Evolutionary conservation across 1,140 invertebrate genomes (phyloP).

Genomic region (Ptiloglossa arizonensis): DNA sequence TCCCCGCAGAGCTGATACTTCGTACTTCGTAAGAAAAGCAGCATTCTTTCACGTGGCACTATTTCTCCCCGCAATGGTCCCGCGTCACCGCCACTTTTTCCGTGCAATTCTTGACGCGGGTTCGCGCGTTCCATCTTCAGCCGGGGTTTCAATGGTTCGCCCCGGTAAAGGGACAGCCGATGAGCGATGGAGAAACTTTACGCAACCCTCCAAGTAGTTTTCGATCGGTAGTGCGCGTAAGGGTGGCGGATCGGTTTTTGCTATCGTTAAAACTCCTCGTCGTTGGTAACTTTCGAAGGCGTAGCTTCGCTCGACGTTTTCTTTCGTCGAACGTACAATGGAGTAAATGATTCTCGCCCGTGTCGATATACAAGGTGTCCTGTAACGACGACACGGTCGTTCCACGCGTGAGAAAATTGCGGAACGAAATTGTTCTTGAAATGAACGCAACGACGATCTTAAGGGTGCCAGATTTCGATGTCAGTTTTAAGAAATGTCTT

Average conservation of each 20-base stretch:
- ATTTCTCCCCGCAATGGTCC: not conserved
- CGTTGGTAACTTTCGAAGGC: conserved; percentile 12
- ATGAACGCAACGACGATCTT: too few relatives aligned
- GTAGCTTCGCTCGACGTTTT: not conserved
- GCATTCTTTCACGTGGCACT: not conserved
- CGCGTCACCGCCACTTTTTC: not conserved
- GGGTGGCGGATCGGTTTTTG: conserved; percentile 8
- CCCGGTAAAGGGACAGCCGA: conserved; percentile 41
- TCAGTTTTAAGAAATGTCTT: too few relatives aligned
- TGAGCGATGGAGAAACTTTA: conserved; percentile 62
- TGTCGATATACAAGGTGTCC: not conserved
- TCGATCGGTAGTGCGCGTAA: conserved; percentile 48
- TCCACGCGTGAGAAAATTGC: too few relatives aligned
- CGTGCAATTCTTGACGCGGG: conserved; percentile 1
- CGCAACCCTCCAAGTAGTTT: conserved; percentile 60
- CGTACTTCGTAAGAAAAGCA: not conserved
- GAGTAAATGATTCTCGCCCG: conserved; percentile 15
- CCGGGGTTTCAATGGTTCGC: conserved; percentile 13
- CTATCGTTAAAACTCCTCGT: conserved; percentile 36
- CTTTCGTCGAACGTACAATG: not conserved
- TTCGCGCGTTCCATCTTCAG: conserved; percentile 33
- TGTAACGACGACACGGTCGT: too few relatives aligned
- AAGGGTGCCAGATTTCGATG: too few relatives aligned
- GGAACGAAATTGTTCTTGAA: too few relatives aligned
- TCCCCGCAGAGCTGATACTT: too few relatives aligned